Evolutionary conservation across 2,797 vertebrate genomes (phyloP), one percentile per base, ranked within the genome.

Genomic region (Falco berigora): DNA sequence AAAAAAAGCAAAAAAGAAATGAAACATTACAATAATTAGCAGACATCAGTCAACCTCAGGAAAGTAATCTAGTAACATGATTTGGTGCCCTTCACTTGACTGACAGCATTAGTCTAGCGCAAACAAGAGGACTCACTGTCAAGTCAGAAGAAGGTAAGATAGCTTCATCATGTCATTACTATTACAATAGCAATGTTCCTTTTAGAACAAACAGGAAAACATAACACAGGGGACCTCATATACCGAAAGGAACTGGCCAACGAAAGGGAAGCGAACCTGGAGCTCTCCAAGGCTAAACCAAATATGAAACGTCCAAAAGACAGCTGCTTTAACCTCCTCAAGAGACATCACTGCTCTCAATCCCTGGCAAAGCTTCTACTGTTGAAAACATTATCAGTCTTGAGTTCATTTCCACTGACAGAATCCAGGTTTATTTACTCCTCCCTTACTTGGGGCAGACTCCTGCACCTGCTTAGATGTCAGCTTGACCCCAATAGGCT

Each of bases 141-240:
- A 46, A 32, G 49, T 38, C 34, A 72, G 55, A 40, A 82, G 61
- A 30, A 32, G 16, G 38, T 6, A 68, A 12, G 22, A 14, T 8
- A 73, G 7, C 22, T n/a, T 23, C 15, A 63, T 36, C 11, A 27
- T 2, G 3, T 27, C 12, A n/a, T 62, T 68, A n/a, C 14, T 71
- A 56, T 4, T 82, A 50, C 16, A 79, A 20, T 2, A 47, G 52
- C 18, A 47, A 40, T 4, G 15, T 4, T 80, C n/a, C 75, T 59
- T 19, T n/a, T 23, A 76, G 63, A 76, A 59, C 14, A 40, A 87
- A 52, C 14, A 73, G 50, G 8, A 17, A 87, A 79, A 11, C 2
- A 10, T 42, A 75, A 38, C 0, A 1, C 3, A 68, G 12, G 7
- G 25, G 36, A 89, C 16, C 9, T 75, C 53, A 75, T 0, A 0